Evolutionary conservation across 2,113 vertebrate species (phyloP).

Genomic region (Nothoprocta perdicaria): DNA sequence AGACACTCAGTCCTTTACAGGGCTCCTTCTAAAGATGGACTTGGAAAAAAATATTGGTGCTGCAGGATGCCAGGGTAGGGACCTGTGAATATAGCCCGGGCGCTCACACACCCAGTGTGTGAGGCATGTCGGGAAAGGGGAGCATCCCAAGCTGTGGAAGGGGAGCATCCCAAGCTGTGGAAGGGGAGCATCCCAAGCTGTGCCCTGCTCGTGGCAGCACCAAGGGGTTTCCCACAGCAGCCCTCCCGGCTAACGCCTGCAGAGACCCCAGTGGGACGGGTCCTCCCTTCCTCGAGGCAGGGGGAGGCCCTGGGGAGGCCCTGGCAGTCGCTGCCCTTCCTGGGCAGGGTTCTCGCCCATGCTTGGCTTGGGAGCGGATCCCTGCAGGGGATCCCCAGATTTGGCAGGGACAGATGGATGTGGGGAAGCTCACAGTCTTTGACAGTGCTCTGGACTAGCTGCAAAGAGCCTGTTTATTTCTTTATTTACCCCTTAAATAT

Average conservation of each 20-base stretch:
- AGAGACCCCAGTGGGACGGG: neutral
- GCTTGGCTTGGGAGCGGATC: neutral
- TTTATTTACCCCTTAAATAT: neutral
- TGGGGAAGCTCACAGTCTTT: neutral
- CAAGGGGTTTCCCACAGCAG: neutral
- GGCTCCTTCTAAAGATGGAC: neutral
- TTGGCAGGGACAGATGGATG: neutral
- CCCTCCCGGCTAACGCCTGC: neutral
- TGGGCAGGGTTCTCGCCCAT: neutral
- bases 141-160: too few species aligned
- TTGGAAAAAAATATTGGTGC: neutral
- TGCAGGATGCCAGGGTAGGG: neutral
- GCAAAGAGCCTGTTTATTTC: neutral
- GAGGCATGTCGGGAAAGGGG: neutral
- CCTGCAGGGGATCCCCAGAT: neutral
- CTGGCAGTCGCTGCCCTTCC: neutral
- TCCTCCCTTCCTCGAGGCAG: neutral
- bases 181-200: neutral
- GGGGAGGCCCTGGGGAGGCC: neutral
- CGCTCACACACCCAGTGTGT: neutral
- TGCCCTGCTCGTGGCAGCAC: neutral
- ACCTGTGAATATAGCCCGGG: neutral
- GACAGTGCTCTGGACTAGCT: accelerated
- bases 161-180: too few species aligned
- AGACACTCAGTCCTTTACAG: neutral